Conservation (phyloP, 2,888 invertebrate genomes). For the Lottia scabra region DNA sequence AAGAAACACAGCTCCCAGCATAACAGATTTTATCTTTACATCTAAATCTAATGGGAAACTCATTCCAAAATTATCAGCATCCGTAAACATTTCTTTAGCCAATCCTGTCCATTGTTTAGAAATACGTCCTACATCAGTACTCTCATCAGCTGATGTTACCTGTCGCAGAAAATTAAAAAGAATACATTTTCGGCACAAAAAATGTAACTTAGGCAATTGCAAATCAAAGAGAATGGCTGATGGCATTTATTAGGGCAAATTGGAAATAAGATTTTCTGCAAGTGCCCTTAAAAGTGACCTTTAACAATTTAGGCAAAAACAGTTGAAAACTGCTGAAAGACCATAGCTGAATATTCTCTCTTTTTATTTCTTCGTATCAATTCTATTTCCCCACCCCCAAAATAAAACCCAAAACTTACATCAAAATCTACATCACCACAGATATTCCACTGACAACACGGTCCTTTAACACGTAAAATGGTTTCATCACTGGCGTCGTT, state of each 20-base stretch:
- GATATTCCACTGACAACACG: slow-evolving; percentile 80
- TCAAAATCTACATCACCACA: slow-evolving; percentile 86
- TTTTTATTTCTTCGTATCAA: no score
- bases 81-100: slow-evolving; percentile 84
- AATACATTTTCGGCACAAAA: no score
- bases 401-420: slow-evolving; percentile 37
- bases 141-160: slow-evolving; percentile 83
- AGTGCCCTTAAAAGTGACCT: no score
- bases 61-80: slow-evolving; percentile 89
- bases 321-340: no score
- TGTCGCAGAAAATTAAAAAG: slow-evolving; percentile 62
- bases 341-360: no score
- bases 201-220: no score
- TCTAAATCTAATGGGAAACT: slow-evolving; percentile 92
- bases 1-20: slow-evolving; percentile 85
- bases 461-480: slow-evolving; percentile 58
- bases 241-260: no score
- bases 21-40: slow-evolving; percentile 82
- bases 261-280: background rate
- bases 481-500: slow-evolving; percentile 58
- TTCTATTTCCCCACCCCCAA: no score
- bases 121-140: slow-evolving; percentile 85
- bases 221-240: no score
- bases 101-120: slow-evolving; percentile 91
- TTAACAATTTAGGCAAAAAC: no score